Evolutionary conservation across 1,140 invertebrate genomes (phyloP), one percentile per base, ranked within the genome.

Genomic region (Formica selysi): DNA sequence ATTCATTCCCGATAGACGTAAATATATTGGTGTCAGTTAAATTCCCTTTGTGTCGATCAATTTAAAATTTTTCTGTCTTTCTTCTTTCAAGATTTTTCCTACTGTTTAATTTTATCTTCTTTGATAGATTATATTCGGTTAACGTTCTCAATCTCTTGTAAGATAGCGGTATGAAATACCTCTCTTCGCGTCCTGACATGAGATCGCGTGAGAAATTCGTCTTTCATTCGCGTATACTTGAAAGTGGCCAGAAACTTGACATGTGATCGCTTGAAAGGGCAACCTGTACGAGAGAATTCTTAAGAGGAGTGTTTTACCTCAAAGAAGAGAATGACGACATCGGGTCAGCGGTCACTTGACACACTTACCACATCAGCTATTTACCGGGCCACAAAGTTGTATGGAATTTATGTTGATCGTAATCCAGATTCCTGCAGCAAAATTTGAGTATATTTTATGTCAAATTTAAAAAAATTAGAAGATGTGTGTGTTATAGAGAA

Each of bases 261-360:
- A 13, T 22, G 3, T 13, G 4, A 32, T 71, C 16, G 44, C 16
- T n/a, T 36, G 51, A 36, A 57, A n/a, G 19, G 19, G 16, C 29
- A 19, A 54, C n/a, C 11, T 36, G 5, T 19, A 73, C 10, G 16
- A 73, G 48, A 10, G 51, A 73, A 73, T 73, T 36, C 70, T 73
- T 73, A 11, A 54, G 29, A 73, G 65, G 1, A 32, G 19, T 7
- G 13, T 54, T 54, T 36, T 26, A 73, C 29, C n/a, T n/a, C 4
- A 1, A 54, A 36, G 32, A 73, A 71, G 44, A 51, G 26, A 16
- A 16, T 13, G 29, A 29, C 8, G 68, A 73, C 5, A 10, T 57
- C 11, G 10, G 22, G 26, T 62, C 51, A 41, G 32, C 22, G 22
- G 0, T 76, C 22, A 76, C 22, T 61, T 61, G n/a, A 74, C 54